Conservation (phyloP, 2,113 vertebrate genomes). For the Charina bottae region DNA sequence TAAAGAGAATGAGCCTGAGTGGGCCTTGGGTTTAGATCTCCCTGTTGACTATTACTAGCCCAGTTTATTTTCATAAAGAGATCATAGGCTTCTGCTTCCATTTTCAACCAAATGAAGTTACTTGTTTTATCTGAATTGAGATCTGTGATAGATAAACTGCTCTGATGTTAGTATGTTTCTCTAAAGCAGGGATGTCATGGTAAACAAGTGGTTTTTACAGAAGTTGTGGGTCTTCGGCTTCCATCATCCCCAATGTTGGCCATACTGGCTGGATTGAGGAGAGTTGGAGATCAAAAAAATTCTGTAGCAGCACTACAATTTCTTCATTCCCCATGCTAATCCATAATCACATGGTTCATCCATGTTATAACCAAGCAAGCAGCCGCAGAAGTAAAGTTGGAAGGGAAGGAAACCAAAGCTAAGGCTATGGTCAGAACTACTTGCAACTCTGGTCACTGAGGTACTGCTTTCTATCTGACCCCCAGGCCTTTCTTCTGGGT, state of each 20-base stretch:
- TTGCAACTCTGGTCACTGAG: not conserved
- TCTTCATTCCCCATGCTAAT: not conserved
- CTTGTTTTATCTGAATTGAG: not conserved
- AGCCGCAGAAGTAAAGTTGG: not conserved
- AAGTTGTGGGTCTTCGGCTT: not conserved
- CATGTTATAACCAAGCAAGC: not conserved
- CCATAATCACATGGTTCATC: not conserved
- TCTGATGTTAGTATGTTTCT: not conserved
- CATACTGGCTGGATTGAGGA: not conserved
- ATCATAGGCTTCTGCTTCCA: not conserved
- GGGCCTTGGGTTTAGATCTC: not conserved
- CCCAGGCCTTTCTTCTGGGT: not conserved
- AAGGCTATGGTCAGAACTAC: not conserved
- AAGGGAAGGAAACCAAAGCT: not conserved
- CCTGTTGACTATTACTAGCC: not conserved
- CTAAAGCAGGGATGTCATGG: not conserved
- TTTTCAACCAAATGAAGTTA: not conserved
- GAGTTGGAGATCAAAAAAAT: not conserved
- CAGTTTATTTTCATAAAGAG: not conserved
- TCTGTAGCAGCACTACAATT: not conserved
- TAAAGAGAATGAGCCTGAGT: not conserved
- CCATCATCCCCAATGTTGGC: not conserved
- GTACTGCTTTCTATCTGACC: not conserved
- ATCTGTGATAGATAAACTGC: not conserved
- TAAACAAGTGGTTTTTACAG: not conserved